Conservation (phyloP, 2,888 invertebrate genomes). For the Conchocele bisecta region DNA sequence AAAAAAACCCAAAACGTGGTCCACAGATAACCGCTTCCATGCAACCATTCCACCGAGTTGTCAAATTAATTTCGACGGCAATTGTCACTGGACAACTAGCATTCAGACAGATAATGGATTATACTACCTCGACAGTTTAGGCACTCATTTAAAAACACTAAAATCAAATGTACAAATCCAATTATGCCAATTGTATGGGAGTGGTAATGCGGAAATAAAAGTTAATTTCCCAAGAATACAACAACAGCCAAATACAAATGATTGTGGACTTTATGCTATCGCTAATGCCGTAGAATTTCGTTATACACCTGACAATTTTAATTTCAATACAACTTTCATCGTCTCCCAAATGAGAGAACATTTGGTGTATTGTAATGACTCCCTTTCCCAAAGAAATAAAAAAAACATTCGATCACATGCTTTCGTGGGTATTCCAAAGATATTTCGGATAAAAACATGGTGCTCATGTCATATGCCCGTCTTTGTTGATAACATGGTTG, state of each 20-base stretch:
- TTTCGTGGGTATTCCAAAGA: not conserved
- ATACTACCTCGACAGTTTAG: conserved; percentile 6
- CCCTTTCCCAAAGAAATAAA: conserved; percentile 4
- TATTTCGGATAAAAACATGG: not conserved
- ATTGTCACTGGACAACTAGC: conserved; percentile 1
- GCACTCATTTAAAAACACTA: not conserved
- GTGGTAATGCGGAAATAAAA: not conserved
- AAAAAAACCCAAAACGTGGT: not conserved
- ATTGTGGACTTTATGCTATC: conserved; percentile 3
- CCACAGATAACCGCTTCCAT: not conserved
- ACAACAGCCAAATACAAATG: conserved; percentile 5
- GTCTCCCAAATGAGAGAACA: conserved; percentile 9
- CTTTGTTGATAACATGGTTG: conserved; percentile 1
- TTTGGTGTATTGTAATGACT: conserved; percentile 1
- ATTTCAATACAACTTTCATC: not conserved
- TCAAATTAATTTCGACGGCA: conserved; percentile 4
- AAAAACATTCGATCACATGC: not conserved
- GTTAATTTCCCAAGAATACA: conserved; percentile 1
- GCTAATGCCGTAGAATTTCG: conserved; percentile 7
- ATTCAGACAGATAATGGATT: not conserved
- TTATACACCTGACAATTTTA: not conserved
- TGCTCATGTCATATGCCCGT: conserved; percentile 1
- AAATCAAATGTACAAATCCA: conserved; percentile 4
- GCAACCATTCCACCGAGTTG: not conserved
- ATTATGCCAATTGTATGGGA: not conserved